Base-by-base conservation (phyloP, 2,888 invertebrate genomes). In the Choreutis nemorana region DNA sequence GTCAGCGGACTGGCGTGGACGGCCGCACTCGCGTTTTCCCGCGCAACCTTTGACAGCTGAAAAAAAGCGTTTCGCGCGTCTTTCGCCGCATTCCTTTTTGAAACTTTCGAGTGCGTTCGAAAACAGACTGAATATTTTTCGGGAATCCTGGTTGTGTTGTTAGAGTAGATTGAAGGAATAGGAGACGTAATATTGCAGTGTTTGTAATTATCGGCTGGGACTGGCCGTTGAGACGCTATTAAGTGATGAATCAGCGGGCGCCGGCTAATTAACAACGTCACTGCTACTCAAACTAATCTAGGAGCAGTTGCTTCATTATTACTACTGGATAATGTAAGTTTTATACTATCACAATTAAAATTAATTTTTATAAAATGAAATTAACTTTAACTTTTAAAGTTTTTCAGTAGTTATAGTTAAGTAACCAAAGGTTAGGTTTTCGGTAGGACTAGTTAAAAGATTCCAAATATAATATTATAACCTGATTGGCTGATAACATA, bases 231-330 rank as follows among this genome's bases (percentile, higher is more conserved):
- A 66, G 71, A 72, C 72, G 68, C 54, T 72, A 62, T 66, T 66
- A 65, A 75, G 77, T 77, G 75, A 77, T 77, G 77, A 77, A 72
- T 77, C 70, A 77, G 75, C 73, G 72, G 57, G 65, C 68, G 67
- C 67, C 66, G 66, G 66, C 64, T 73, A 73, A 77, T 77, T 77
- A 75, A 66, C 62, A 55, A 51, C 67, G 65, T 61, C 58, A 58
- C 59, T 62, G 63, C 54, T 62, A 63, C 70, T 64, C 70, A 72
- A 75, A 75, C 75, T 73, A 67, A 70, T 60, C 61, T 55, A 55
- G 41, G 50, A 60, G 51, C 56, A 55, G 38, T 46, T 47, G 41
- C 54, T 46, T n/a, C 42, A 44, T 52, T 51, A 52, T 41, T 10
- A 16, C 55, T 55, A 45, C 54, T 50, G 54, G 44, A 62, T 53